Base-by-base conservation (phyloP, 2,797 vertebrate genomes). In the Hozukius guyotensis region DNA sequence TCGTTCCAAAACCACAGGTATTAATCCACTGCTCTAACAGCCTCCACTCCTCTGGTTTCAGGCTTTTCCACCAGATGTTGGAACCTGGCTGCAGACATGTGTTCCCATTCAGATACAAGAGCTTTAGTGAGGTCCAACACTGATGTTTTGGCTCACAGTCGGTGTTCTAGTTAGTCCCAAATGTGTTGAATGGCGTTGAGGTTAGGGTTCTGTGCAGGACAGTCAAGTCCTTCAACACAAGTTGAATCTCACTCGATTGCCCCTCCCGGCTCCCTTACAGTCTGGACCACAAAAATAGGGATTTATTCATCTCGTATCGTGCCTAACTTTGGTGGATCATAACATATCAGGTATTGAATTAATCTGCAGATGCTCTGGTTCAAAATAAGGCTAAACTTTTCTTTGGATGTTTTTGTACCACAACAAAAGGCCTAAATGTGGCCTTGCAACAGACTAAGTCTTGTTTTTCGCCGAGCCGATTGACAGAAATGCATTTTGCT, bases 221-320 rank as follows among this genome's bases (percentile, higher is more conserved):
- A 24, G 22, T 56, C 22, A 24, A 56, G 12, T 57, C 27, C 24
- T 46, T 46, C 16, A 46, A 46, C 42, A 18, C 42, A 46, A 49
- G 46, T 49, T 49, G 46, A 49, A 49, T 0, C 42, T 5, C 38
- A 3, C 38, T 46, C 14, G 0, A 16, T 46, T 46, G 14, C 6
- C 42, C 16, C 42, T 20, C 16, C 6, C 7, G 18, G 7, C 46
- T 49, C 46, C 18, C 46, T 49, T 49, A 49, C 46, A 49, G 18
- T 9, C 46, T 49, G 0, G 16, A 18, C 46, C 0, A 49, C 7
- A 49, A 49, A 49, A 49, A 20, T 0, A 18, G 18, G 7, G 46
- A 49, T 49, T 49, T 49, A 49, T 18, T 49, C 7, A 49, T 49
- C 46, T 49, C 0, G 18, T 49, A 49, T 49, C 46, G 0, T 20